phyloP scores from a whole-genome alignment of 2,888 invertebrate species.

The Bhutanitis thaidina region DNA sequence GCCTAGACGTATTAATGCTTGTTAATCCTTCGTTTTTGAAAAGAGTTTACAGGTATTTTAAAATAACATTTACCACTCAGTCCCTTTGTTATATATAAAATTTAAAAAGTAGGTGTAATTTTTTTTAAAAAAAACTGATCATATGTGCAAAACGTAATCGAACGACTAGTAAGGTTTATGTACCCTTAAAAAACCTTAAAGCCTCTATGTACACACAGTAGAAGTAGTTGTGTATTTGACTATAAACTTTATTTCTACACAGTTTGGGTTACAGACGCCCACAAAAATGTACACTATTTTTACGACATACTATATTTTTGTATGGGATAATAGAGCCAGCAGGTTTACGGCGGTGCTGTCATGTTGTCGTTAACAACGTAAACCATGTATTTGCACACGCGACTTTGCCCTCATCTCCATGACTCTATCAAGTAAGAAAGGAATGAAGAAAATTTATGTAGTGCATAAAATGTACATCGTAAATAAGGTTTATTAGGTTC shows the following conservation, averaged over 20 bases:
- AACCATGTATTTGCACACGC: constrained; percentile 15
- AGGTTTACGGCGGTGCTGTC: constrained; percentile 18
- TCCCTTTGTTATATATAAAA: too few relatives aligned
- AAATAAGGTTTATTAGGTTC: too few relatives aligned
- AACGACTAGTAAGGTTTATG: too few relatives aligned
- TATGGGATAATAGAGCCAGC: constrained; percentile 17
- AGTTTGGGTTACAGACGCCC: constrained; percentile 3
- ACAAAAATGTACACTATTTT: constrained; percentile 19
- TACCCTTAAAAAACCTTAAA: too few relatives aligned
- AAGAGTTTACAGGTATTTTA: too few relatives aligned
- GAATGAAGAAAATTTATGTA: constrained; percentile 3
- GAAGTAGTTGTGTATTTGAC: constrained; percentile 4
- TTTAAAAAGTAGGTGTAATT: too few relatives aligned
- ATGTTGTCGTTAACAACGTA: constrained; percentile 16
- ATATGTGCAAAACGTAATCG: too few relatives aligned
- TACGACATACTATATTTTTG: constrained; percentile 19
- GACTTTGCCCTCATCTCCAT: constrained; percentile 16
- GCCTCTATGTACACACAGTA: too few relatives aligned
- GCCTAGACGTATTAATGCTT: too few relatives aligned
- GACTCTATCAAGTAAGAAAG: constrained; percentile 2
- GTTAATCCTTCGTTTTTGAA: too few relatives aligned
- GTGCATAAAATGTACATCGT: constrained; percentile 4
- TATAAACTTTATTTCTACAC: constrained; percentile 12
- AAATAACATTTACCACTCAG: too few relatives aligned
- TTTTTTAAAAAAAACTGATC: too few relatives aligned